phyloP scores from a whole-genome alignment of 2,113 vertebrate species.

The Suricata suricatta region DNA sequence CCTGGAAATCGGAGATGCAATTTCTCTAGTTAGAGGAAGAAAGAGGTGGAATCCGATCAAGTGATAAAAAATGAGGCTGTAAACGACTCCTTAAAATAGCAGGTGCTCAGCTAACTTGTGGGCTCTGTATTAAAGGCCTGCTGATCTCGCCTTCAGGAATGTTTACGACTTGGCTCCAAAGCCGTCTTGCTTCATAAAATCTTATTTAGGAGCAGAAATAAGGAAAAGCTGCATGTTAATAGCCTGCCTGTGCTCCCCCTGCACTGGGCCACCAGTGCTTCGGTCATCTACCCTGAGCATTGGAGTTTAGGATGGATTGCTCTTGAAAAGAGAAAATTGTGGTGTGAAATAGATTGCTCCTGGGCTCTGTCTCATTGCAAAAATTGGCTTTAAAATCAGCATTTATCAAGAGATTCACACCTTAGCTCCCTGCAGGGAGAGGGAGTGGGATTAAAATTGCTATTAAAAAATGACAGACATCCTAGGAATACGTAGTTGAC shows the following conservation, averaged over 20 bases:
- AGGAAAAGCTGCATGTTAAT: neutral
- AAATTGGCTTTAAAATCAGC: neutral
- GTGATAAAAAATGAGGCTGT: neutral
- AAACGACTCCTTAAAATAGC: neutral
- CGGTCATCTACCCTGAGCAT: neutral
- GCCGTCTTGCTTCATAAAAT: neutral
- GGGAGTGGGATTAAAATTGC: neutral
- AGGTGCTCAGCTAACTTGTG: neutral
- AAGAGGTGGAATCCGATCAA: neutral
- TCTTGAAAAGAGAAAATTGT: neutral
- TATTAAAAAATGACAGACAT: neutral
- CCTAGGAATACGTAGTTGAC: neutral
- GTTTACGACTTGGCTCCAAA: neutral
- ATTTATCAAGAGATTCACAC: neutral
- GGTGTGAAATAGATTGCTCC: neutral
- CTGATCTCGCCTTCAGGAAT: neutral
- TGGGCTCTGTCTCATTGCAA: neutral
- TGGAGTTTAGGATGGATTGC: neutral
- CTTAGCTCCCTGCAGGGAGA: neutral
- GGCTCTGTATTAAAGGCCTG: neutral
- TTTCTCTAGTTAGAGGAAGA: neutral
- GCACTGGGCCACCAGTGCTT: neutral
- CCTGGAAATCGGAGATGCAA: no score
- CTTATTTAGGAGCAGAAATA: neutral
- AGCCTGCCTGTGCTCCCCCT: neutral